Evolutionary conservation across 2,797 vertebrate genomes (phyloP).

Genomic region (Bovichtus variegatus): DNA sequence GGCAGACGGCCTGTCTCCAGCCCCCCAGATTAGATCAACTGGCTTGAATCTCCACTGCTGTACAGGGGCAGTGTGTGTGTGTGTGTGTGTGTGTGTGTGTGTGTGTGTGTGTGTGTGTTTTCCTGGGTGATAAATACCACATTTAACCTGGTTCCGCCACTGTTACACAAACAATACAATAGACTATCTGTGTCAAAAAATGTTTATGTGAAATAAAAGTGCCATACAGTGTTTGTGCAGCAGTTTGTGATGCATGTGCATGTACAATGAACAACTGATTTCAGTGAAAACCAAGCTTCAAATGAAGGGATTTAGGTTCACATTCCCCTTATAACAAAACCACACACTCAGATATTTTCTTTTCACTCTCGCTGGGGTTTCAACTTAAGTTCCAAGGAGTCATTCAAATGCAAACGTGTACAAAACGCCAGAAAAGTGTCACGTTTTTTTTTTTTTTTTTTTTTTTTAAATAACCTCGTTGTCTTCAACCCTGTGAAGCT

Average conservation of each 20-base stretch:
- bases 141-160: constrained; percentile 23
- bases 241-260: neutral
- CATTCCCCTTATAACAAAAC: constrained; percentile 47
- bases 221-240: neutral
- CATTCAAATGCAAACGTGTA: constrained; percentile 55
- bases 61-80: constrained; percentile 15
- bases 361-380: constrained; percentile 25
- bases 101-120: constrained; percentile 3
- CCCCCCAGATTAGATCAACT: constrained; percentile 78
- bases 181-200: neutral
- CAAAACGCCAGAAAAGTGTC: constrained; percentile 66
- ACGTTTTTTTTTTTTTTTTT: constrained; percentile 45
- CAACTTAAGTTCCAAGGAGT: constrained; percentile 27
- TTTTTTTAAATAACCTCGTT: constrained; percentile 46
- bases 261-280: neutral
- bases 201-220: neutral
- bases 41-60: constrained; percentile 48
- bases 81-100: neutral
- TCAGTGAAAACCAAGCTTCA: constrained; percentile 4
- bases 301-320: constrained; percentile 19
- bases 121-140: constrained; percentile 8
- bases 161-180: neutral
- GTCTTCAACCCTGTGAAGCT: constrained; percentile 49
- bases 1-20: constrained; percentile 79
- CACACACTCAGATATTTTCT: constrained; percentile 38